Percentiles rank a stretch among this genome's conserved stretches.
phyloP scores from a whole-genome alignment of 2,113 vertebrate genomes.

The Myxocyprinus asiaticus region DNA sequence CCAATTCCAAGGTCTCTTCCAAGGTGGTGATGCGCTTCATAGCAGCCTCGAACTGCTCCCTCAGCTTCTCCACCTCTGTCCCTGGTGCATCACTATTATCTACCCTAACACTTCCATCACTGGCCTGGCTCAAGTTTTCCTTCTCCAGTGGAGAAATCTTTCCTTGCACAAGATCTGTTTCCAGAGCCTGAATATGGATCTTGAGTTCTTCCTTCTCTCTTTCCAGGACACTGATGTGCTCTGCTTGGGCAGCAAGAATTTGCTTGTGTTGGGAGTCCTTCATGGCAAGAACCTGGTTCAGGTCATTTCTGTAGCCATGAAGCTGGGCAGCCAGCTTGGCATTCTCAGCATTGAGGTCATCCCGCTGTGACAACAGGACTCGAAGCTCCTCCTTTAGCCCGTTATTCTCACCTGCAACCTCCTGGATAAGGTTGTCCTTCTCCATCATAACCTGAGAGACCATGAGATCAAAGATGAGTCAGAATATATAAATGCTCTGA shows the following conservation, averaged over 20 bases:
- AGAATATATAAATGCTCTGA: not conserved
- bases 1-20: slow-evolving; percentile 73
- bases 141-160: slow-evolving; percentile 79
- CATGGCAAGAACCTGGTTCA: slow-evolving; percentile 89
- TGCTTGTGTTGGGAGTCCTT: slow-evolving; percentile 94
- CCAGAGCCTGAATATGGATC: slow-evolving; percentile 51
- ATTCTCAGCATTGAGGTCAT: slow-evolving; percentile 91
- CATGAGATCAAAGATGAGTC: not conserved
- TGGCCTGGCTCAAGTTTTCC: slow-evolving; percentile 80
- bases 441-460: slow-evolving; percentile 80
- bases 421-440: slow-evolving; percentile 92
- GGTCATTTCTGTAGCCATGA: slow-evolving; percentile 84
- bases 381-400: slow-evolving; percentile 88
- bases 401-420: slow-evolving; percentile 91
- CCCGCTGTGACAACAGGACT: slow-evolving; percentile 79
- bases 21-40: slow-evolving; percentile 69
- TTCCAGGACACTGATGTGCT: slow-evolving; percentile 78
- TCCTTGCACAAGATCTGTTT: slow-evolving; percentile 58
- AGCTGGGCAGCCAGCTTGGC: slow-evolving; percentile 89
- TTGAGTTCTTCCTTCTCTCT: slow-evolving; percentile 70
- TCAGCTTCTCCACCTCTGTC: slow-evolving; percentile 78
- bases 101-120: slow-evolving; percentile 66
- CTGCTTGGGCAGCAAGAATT: slow-evolving; percentile 82
- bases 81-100: slow-evolving; percentile 74
- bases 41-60: slow-evolving; percentile 72